These are phyloP conservation scores for Cosmia pyralina DNA, from an alignment of 2,888 invertebrate genomes.

Conservation along the genomic window DNA sequence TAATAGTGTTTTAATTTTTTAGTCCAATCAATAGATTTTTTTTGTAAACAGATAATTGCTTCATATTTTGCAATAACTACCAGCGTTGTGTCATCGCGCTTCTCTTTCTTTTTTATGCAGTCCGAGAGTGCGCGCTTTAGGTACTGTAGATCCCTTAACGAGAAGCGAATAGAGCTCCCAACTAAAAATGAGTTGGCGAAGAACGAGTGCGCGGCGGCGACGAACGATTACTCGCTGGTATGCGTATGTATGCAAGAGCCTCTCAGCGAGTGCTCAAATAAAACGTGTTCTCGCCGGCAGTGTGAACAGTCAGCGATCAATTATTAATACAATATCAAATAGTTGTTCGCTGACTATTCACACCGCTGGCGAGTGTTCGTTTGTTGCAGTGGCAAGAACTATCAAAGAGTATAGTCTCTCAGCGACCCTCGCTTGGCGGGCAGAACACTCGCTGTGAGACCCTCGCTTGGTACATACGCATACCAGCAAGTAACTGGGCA, in stretches of 20 bases:
- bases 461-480: background rate
- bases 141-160: too few species aligned
- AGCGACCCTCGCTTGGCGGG: too few species aligned
- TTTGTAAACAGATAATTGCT: too few species aligned
- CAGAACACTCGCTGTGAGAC: background rate
- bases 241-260: background rate
- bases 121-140: too few species aligned
- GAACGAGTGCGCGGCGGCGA: background rate
- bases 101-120: too few species aligned
- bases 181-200: background rate
- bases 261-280: background rate
- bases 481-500: background rate
- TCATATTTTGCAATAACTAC: too few species aligned
- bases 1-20: too few species aligned
- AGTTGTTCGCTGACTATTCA: background rate
- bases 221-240: background rate
- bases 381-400: background rate
- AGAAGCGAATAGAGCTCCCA: background rate
- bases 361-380: background rate
- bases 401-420: background rate
- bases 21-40: too few species aligned
- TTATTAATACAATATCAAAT: too few species aligned
- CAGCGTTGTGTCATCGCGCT: too few species aligned
- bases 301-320: too few species aligned
- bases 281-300: background rate